Evolutionary conservation across 2,797 vertebrate genomes (phyloP), one percentile per base, ranked within the genome.

Genomic region (Odontamblyopus rebecca): DNA sequence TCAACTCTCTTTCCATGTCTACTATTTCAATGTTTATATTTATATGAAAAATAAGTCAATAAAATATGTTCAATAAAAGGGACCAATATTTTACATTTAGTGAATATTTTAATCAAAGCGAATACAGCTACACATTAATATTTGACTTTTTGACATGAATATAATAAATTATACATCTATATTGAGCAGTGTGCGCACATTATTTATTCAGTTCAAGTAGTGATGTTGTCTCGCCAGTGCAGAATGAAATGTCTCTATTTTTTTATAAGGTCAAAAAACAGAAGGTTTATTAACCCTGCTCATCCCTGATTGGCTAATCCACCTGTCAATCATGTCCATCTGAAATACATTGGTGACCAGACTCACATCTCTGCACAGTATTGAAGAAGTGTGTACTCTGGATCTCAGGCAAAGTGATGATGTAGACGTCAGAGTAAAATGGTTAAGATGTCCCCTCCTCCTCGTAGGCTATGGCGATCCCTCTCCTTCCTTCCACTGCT

Each of bases 391-490:
- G 35, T 38, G 35, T 38, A 38, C 9, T 38, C 35, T 38, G 35
- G 35, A 38, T 38, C 35, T 38, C 32, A 16, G 29, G 27, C 15
- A 29, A 9, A 44, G 35, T 38, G 35, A 38, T 9, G 35, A 0
- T 35, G 32, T 0, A 5, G 6, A 35, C 32, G 32, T 35, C 12
- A 64, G 7, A 67, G 38, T 0, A 2, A 38, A 38, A 38, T 38
- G 8, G 30, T 81, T 27, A 71, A 3, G 70, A 23, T 5, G 56
- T 79, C 71, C 93, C 93, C 73, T 98, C 96, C 50, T 96, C 95
- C 72, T 98, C 96, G 13, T 97, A 98, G 68, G 96, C 96, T 3
- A 99, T 97, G 38, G 98, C 97, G 66, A 99, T 96, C 38, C 98
- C 98, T 78, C 93, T 95, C 71, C 95, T 94, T 72, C 98, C 98